Conservation (phyloP, 2,113 vertebrate genomes). For the Tamias sibiricus region DNA sequence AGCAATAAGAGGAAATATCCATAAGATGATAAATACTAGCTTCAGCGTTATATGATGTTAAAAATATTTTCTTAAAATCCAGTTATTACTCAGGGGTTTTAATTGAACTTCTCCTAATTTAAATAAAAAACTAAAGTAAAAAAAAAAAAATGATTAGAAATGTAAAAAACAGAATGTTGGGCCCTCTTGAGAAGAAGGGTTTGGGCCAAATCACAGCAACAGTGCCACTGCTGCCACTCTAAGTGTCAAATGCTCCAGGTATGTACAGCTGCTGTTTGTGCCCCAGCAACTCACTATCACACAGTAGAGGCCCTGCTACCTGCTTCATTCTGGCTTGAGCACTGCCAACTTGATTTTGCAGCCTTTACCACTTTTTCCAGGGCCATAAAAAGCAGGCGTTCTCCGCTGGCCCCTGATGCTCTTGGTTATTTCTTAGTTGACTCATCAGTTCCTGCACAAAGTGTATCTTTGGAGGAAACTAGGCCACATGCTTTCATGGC, state of each 20-base stretch:
- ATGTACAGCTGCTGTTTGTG: neutral
- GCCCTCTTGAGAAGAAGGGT: neutral
- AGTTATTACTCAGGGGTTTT: neutral
- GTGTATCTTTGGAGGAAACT: neutral
- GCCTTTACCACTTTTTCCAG: rapidly evolving
- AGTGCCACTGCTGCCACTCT: neutral
- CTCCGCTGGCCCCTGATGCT: rapidly evolving
- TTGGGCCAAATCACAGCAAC: no score
- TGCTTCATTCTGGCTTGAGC: neutral
- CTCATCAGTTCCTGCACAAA: neutral
- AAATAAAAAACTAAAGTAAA: neutral
- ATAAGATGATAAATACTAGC: neutral
- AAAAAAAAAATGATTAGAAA: neutral
- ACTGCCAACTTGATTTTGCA: neutral
- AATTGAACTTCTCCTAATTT: neutral
- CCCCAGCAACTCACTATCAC: neutral
- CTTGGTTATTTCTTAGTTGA: neutral
- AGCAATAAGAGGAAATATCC: neutral
- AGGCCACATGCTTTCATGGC: neutral
- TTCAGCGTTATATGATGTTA: neutral
- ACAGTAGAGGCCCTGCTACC: neutral
- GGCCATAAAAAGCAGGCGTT: neutral
- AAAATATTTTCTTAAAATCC: neutral
- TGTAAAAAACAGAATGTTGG: neutral
- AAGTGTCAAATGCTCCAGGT: neutral